A percentile compares a stretch with the other conserved stretches of the same genome.
phyloP scores from a whole-genome alignment of 2,888 invertebrate genomes.

The Lasiommata megera region DNA sequence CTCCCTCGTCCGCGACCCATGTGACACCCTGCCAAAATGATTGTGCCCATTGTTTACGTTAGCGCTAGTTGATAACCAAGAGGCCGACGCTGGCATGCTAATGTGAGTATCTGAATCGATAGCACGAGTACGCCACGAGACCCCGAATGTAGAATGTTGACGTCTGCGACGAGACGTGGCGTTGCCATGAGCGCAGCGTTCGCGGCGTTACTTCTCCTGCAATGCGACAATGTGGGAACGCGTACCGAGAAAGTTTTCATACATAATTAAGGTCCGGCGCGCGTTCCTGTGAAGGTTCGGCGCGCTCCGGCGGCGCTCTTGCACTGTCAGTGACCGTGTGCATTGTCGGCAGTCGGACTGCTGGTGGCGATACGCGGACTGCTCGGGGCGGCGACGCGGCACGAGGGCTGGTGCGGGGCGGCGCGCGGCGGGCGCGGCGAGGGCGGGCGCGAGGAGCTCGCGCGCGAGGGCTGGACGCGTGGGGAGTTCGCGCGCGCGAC shows the following conservation, averaged over 20 bases:
- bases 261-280: constrained; percentile 37
- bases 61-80: constrained; percentile 73
- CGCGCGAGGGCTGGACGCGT: constrained; percentile 40
- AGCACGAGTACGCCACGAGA: constrained; percentile 31
- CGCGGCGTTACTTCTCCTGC: constrained; percentile 54
- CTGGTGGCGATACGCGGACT: constrained; percentile 67
- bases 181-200: constrained; percentile 22
- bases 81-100: constrained; percentile 77
- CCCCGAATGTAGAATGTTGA: constrained; percentile 34
- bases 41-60: constrained; percentile 75
- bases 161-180: constrained; percentile 25
- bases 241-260: constrained; percentile 47
- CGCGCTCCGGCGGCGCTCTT: constrained; percentile 28
- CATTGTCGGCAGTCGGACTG: constrained; percentile 76
- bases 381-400: constrained; percentile 42
- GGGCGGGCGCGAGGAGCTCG: constrained; percentile 33
- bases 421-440: constrained; percentile 41
- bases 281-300: constrained; percentile 19
- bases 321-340: constrained; percentile 43
- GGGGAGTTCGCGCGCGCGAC: constrained; percentile 43
- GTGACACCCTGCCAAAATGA: constrained; percentile 64
- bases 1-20: constrained; percentile 59
- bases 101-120: constrained; percentile 70
- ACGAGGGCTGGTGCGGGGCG: constrained; percentile 22
- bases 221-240: constrained; percentile 67